phyloP scores from a whole-genome alignment of 2,797 vertebrate species.

The Tauraco hartlaubi region DNA sequence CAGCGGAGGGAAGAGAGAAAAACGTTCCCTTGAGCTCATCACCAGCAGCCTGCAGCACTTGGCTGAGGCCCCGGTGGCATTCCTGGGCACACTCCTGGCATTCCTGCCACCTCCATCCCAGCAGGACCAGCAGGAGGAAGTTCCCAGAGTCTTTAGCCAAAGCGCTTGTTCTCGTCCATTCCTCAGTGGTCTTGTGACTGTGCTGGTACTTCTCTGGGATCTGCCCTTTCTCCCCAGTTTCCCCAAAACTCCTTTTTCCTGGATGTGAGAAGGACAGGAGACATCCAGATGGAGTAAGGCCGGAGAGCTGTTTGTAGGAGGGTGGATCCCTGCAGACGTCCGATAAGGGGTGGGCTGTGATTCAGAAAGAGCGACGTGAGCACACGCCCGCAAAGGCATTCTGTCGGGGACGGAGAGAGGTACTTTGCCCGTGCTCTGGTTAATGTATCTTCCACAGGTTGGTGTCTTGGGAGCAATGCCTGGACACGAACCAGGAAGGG shows the following conservation, averaged over 20 bases:
- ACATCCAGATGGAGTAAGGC: neutral
- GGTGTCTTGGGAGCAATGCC: neutral
- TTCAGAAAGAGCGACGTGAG: neutral
- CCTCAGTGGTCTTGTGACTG: neutral
- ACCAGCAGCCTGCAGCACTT: neutral
- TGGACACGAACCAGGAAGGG: rapidly evolving
- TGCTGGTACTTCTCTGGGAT: neutral
- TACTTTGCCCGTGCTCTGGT: neutral
- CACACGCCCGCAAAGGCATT: neutral
- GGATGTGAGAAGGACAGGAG: neutral
- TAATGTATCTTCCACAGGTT: neutral
- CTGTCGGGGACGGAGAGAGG: rapidly evolving
- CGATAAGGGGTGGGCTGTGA: neutral
- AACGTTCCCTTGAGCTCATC: neutral
- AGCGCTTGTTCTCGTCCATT: rapidly evolving
- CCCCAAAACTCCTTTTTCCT: neutral
- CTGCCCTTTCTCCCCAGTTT: neutral
- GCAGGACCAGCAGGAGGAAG: neutral
- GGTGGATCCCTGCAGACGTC: neutral
- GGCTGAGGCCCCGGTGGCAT: neutral
- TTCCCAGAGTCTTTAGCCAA: neutral
- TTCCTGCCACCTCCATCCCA: neutral
- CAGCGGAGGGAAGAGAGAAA: neutral
- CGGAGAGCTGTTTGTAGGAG: neutral
- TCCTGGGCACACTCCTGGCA: neutral